phyloP scores from a whole-genome alignment of 2,113 vertebrate species.

The Suncus etruscus region DNA sequence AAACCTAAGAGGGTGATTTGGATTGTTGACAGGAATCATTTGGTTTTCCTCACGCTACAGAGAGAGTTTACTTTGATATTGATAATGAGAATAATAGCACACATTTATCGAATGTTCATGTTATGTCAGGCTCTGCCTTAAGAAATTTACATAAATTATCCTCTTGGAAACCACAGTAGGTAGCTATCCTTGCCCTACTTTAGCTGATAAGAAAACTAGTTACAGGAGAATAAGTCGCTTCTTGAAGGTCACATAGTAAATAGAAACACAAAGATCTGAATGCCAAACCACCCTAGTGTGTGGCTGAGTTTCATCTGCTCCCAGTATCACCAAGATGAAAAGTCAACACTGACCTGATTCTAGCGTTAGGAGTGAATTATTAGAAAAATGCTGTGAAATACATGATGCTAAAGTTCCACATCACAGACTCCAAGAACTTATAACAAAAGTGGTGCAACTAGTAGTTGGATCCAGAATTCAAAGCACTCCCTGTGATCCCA shows the following conservation, averaged over 20 bases:
- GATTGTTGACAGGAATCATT: constrained; percentile 1
- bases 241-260: background rate
- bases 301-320: background rate
- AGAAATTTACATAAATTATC: constrained; percentile 14
- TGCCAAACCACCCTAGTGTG: background rate
- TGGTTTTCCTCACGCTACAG: background rate
- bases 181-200: background rate
- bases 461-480: background rate
- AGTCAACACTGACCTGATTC: background rate
- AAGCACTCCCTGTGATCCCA: background rate
- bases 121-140: background rate
- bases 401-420: background rate
- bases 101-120: background rate
- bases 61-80: constrained; percentile 42
- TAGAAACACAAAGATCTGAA: background rate
- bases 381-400: background rate
- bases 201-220: constrained; percentile 28
- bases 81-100: constrained; percentile 19
- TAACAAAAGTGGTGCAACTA: background rate
- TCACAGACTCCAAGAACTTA: background rate
- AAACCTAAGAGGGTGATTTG: background rate
- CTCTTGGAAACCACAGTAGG: background rate
- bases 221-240: background rate
- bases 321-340: background rate
- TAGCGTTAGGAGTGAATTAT: background rate